Base-by-base conservation (phyloP, 2,797 vertebrate genomes). In the Spatula clypeata region DNA sequence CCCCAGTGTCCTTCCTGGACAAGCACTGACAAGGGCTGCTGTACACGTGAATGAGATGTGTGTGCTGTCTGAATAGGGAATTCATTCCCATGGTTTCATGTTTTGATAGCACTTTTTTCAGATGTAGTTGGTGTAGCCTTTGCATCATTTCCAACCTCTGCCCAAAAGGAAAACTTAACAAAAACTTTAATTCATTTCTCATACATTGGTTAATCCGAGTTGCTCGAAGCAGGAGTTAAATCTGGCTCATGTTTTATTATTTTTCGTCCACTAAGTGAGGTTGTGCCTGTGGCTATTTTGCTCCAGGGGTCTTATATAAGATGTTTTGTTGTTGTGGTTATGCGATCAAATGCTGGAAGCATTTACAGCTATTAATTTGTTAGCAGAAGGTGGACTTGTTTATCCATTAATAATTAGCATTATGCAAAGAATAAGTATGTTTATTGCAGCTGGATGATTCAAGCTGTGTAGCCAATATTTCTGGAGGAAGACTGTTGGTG, bases 291-390 rank as follows among this genome's bases (percentile, higher is more conserved):
- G 84, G 42, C 45, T 74, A 16, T 72, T 84, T 71, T 84, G 49
- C 42, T 49, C 5, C 45, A 38, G 57, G 36, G 55, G 5, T 38
- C 51, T 84, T 94, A 34, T 55, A 12, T 49, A 70, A 88, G 72
- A 40, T 27, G 3, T 55, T 94, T 90, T 18, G 45, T 87, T 58
- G 14, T 92, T 42, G 15, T 67, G 11, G 13, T 73, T 76, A 34
- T 79, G 14, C 64, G 72, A 54, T 34, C 34, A 88, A 92, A 92
- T 86, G 65, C 53, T 80, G 92, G 29, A 27, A 42, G 3, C 13
- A 13, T 72, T 96, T 91, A 66, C 45, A 88, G 27, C 67, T 93
- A 73, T 89, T 88, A 31, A n/a, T 19, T 82, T 88, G 47, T 67
- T 82, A 44, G 89, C 60, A 79, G 9, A 61, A 49, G 79, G 34